phyloP scores from a whole-genome alignment of 2,797 vertebrate genomes.

The Megaceryle alcyon region DNA sequence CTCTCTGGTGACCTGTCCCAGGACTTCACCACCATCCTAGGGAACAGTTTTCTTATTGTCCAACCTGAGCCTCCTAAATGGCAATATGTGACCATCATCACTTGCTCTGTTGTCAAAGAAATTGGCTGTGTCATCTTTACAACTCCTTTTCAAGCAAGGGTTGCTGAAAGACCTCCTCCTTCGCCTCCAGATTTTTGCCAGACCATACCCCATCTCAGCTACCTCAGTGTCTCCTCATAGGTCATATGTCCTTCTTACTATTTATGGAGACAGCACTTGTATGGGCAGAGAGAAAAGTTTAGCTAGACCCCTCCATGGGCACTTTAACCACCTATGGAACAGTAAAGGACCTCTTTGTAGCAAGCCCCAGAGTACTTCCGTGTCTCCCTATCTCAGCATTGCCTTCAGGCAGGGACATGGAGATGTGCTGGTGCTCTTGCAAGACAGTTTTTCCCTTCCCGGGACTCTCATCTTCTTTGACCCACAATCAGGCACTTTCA shows the following conservation, averaged over 20 bases:
- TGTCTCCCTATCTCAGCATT: not conserved
- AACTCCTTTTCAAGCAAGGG: not conserved
- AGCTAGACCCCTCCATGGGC: not conserved
- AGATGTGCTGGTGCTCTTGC: not conserved
- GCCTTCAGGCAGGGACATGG: not conserved
- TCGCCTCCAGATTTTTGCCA: not conserved
- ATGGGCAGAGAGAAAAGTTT: not conserved
- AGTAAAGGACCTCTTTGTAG: not conserved
- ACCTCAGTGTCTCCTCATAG: not conserved
- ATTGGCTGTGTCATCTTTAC: not conserved
- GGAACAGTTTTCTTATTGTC: not conserved
- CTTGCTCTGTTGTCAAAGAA: not conserved
- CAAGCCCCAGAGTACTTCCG: not conserved
- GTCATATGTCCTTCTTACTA: not conserved
- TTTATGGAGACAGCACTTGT: not conserved
- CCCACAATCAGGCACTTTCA: not conserved
- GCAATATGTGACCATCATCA: not conserved
- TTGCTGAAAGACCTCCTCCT: not conserved
- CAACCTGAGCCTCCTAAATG: not conserved
- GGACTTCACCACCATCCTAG: not conserved
- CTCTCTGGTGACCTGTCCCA: not conserved
- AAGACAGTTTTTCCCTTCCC: not conserved
- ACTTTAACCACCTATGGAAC: not conserved
- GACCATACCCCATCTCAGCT: not conserved
- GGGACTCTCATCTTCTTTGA: not conserved